Conservation (phyloP, 1,140 invertebrate species). For the Bombyx mori region ASM3026992v2 NC_085119.1:13330501-13331000, state of each 20-base stretch:
- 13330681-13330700: no score
- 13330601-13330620: constrained; percentile 92
- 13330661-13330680: background rate
- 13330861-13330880: no score
- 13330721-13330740: no score
- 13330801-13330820: no score
- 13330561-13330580: constrained; percentile 86
- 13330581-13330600: constrained; percentile 90
- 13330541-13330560: constrained; percentile 79
- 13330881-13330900: no score
- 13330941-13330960: constrained; percentile 91
- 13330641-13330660: constrained; percentile 87
- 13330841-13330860: no score
- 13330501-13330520: constrained; percentile 7
- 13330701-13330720: no score
- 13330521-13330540: constrained; percentile 37
- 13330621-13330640: constrained; percentile 93
- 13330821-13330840: no score
- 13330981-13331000: constrained; percentile 82
- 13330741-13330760: no score
- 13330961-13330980: constrained; percentile 84
- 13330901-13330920: constrained; percentile 68
- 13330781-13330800: no score
- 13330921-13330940: constrained; percentile 88
- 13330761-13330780: no score